Evolutionary conservation across 1,140 invertebrate genomes (phyloP), one percentile per base, ranked within the genome.

Genomic region (Hycleus cichorii): DNA sequence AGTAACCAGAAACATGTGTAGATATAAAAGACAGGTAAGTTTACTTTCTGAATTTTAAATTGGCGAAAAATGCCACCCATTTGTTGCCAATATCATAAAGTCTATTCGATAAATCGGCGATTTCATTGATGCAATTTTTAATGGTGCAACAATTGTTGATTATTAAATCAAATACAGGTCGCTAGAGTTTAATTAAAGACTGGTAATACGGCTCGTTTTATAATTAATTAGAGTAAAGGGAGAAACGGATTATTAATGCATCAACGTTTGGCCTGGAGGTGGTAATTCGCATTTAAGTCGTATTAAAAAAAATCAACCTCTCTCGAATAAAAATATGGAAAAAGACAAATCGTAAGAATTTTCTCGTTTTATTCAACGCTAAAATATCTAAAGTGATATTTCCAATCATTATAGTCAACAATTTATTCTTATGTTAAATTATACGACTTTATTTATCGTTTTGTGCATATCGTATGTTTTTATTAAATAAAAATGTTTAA

Each of bases 401-500:
- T 53, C 50, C 42, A 53, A 53, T 53, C 51, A 40, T 53, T 46
- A 39, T 27, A 27, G 32, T 45, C 38, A 46, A 53, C 42, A 45
- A 53, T 53, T 53, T 53, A 53, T 53, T 53, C 45, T 45, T 42
- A 53, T 5, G 51, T 53, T 45, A 38, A 46, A 32, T 46, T 38
- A 46, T 53, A 53, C 51, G 18, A 46, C 38, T 53, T 53, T 53
- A 53, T 53, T 53, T 53, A 53, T 53, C 51, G 50, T 40, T 27
- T 47, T 10, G 12, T 47, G 18, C 18, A 32, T 53, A 32, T 11
- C 48, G 48, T 49, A 39, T 32, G 26, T 39, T 27, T 26, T 26
- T 49, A 39, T 53, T 27, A 44, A 53, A 53, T 46, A 45, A 11
- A 44, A 32, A 32, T 32, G 4, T 32, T 32, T 32, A 32, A 32